Evolutionary conservation across 1,140 invertebrate genomes (phyloP).

Genomic region (Atopsyche davidsoni): DNA sequence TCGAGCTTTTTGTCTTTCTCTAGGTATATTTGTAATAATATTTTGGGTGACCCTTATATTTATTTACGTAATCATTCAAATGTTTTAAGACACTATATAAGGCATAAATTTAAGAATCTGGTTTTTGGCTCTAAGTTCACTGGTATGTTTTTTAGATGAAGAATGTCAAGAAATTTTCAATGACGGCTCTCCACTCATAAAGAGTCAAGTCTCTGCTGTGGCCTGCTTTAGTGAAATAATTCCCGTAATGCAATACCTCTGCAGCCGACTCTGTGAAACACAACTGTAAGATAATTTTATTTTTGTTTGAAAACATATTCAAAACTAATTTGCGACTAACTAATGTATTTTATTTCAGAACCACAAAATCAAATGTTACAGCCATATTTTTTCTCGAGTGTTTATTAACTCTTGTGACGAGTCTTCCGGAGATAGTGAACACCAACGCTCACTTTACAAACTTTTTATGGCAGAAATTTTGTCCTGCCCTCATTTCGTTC

Average conservation of each 20-base stretch:
- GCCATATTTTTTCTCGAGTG: slow-evolving; percentile 80
- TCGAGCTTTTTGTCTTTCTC: slow-evolving; percentile 72
- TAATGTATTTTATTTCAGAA: slow-evolving; percentile 34
- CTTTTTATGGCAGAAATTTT: slow-evolving; percentile 87
- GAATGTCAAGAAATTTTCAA: slow-evolving; percentile 69
- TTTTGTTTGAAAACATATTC: not conserved
- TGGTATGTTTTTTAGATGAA: slow-evolving; percentile 53
- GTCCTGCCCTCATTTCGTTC: slow-evolving; percentile 79
- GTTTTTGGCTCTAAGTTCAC: not conserved
- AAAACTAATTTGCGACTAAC: not conserved
- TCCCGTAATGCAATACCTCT: slow-evolving; percentile 83
- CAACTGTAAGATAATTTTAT: slow-evolving; percentile 56
- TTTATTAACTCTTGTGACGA: slow-evolving; percentile 75
- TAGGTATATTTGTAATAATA: slow-evolving; percentile 48
- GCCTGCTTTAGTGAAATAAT: slow-evolving; percentile 87
- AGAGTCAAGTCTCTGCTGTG: slow-evolving; percentile 62
- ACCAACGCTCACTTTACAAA: slow-evolving; percentile 77
- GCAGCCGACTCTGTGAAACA: slow-evolving; percentile 75
- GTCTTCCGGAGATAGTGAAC: slow-evolving; percentile 72
- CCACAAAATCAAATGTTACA: slow-evolving; percentile 55
- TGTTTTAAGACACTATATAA: not conserved
- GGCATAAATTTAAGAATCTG: not conserved
- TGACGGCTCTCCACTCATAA: slow-evolving; percentile 51
- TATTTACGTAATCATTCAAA: not conserved
- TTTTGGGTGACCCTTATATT: not conserved